A percentile compares a stretch with the other conserved stretches of the same genome.
These are phyloP conservation scores for Bolinopsis microptera DNA, from an alignment of 37 sponge, comb jelly and placozoan species.

Conservation along the genomic window DNA sequence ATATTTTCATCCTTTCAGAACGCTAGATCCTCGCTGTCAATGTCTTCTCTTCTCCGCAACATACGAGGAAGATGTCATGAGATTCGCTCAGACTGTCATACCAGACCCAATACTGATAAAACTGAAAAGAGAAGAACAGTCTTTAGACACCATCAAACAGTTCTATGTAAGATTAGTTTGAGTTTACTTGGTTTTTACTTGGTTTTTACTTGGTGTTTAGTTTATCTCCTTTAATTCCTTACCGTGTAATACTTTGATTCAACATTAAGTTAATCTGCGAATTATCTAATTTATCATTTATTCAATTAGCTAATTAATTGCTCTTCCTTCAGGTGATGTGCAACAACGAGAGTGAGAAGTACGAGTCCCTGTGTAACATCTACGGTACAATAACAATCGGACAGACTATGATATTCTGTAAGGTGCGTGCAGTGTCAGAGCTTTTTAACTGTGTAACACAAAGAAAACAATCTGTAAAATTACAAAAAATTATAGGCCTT, in stretches of 20 bases:
- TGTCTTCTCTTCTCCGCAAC: conserved; percentile 89
- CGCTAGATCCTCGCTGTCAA: conserved; percentile 70
- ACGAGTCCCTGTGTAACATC: conserved; percentile 77
- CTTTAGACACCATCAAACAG: conserved; percentile 85
- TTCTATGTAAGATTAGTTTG: conserved; percentile 17
- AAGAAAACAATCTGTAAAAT: too few relatives aligned
- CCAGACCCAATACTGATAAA: conserved; percentile 74
- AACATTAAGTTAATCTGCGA: too few relatives aligned
- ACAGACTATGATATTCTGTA: conserved; percentile 93
- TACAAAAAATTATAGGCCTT: too few relatives aligned
- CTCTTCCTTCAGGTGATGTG: conserved; percentile 76
- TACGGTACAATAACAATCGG: conserved; percentile 82
- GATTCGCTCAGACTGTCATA: conserved; percentile 79
- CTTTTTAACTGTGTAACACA: too few relatives aligned
- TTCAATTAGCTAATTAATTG: too few relatives aligned
- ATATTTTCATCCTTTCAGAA: too few relatives aligned
- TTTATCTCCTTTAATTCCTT: too few relatives aligned
- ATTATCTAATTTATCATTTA: too few relatives aligned
- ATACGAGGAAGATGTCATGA: conserved; percentile 87
- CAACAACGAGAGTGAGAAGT: conserved; percentile 80
- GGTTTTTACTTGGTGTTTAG: neutral
- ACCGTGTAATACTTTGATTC: too few relatives aligned
- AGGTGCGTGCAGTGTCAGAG: conserved; percentile 78
- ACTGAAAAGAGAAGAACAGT: conserved; percentile 82
- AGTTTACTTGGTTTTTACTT: neutral